Evolutionary conservation across 2,113 vertebrate species (phyloP), one percentile per base, ranked within the genome.

Genomic region (Microcebus griseorufus): DNA sequence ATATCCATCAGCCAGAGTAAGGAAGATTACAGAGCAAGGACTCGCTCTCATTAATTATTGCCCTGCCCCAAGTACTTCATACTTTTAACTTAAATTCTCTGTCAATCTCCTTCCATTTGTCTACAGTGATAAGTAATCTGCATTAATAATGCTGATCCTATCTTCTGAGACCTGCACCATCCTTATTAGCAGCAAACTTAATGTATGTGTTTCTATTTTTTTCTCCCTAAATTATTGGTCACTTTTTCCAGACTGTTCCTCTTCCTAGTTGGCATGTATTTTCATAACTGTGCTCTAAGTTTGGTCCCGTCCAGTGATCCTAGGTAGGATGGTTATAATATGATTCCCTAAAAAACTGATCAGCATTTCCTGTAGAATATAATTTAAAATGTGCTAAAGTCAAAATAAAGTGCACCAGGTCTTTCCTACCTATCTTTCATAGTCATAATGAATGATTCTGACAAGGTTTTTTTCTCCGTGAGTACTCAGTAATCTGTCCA

Each of bases 351-450:
- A n/a, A 12, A 64, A 17, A 79, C 9, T 62, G 42, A 83, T 65
- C 27, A 55, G 1, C n/a, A 3, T 80, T 90, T 96, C 20, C 55
- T 85, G 10, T 62, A 42, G 48, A 90, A 88, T 65, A 62, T 60
- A 87, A 62, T 73, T 94, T 94, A n/a, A 95, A 88, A 81, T 9
- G 55, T 25, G 9, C 48, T 70, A 72, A 95, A 76, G 22, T 37
- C 58, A 93, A 92, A 23, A 60, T 25, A 70, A 81, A 83, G 34
- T 37, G 39, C 2, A 60, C 12, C 5, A 9, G 53, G 20, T 76
- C 20, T 72, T 96, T 76, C 22, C 42, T 76, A 86, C 6, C 37
- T 29, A 32, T 51, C 14, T 86, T 70, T 86, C 11, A 34, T n/a
- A 3, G 34, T 88, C 53, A 37, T 69, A 88, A 85, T 55, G n/a